phyloP scores from a whole-genome alignment of 2,888 invertebrate species.

The Micropterix aruncella region DNA sequence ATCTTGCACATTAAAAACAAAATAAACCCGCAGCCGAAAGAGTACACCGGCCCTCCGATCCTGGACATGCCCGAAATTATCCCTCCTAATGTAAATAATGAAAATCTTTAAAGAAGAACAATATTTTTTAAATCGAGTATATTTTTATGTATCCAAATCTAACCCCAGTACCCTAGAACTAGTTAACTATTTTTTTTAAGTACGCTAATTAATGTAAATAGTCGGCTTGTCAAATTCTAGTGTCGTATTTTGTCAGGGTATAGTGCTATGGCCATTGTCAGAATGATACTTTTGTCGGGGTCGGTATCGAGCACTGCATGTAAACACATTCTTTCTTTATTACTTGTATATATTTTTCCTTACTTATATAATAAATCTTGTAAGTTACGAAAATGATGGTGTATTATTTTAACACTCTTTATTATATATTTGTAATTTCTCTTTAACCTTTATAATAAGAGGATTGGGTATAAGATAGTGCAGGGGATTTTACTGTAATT shows the following conservation, averaged over 20 bases:
- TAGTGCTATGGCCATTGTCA: too few relatives aligned
- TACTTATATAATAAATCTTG: neutral
- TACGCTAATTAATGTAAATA: too few relatives aligned
- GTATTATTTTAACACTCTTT: neutral
- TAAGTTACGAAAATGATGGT: neutral
- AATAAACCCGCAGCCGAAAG: constrained; percentile 6
- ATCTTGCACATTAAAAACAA: constrained; percentile 34
- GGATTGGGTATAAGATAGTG: too few relatives aligned
- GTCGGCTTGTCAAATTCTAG: too few relatives aligned
- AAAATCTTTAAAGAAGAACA: too few relatives aligned
- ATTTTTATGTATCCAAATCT: too few relatives aligned
- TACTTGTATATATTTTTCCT: neutral
- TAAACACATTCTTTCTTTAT: neutral
- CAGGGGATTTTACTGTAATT: too few relatives aligned
- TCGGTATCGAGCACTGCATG: neutral
- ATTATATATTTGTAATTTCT: neutral
- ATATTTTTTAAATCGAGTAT: too few relatives aligned
- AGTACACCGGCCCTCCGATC: constrained; percentile 6
- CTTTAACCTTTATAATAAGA: neutral
- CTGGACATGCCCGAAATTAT: constrained; percentile 10
- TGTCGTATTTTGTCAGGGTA: too few relatives aligned
- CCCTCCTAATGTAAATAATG: constrained; percentile 5
- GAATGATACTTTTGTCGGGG: too few relatives aligned
- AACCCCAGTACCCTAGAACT: too few relatives aligned
- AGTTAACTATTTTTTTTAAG: too few relatives aligned